Conservation (phyloP, 2,888 invertebrate species). For the Ophioninae sp. region DNA sequence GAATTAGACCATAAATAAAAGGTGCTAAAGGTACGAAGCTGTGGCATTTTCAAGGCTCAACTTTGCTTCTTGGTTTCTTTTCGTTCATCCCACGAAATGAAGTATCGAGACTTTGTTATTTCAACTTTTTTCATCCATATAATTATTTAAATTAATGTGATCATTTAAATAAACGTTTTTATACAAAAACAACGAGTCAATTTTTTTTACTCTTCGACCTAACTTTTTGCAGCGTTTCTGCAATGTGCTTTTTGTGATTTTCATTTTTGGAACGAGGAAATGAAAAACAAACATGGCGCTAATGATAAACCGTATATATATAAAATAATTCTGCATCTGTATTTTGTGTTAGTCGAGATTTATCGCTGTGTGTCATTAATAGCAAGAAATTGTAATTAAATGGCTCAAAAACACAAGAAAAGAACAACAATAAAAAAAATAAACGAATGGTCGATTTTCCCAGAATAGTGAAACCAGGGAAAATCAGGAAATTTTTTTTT, state of each 20-base stretch:
- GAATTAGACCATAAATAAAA: constrained; percentile 1
- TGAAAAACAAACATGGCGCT: not conserved
- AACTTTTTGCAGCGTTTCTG: constrained; percentile 22
- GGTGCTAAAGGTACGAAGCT: not conserved
- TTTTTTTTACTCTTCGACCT: not conserved
- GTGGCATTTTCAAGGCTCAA: not conserved
- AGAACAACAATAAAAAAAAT: constrained; percentile 70
- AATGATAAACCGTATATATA: not conserved
- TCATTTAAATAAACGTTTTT: not conserved
- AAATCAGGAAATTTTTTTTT: constrained; percentile 67
- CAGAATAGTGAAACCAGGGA: constrained; percentile 65
- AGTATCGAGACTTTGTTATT: not conserved
- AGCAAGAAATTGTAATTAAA: constrained; percentile 12
- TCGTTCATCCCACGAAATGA: constrained; percentile 3
- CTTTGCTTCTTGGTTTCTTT: not conserved
- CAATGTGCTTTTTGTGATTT: constrained; percentile 7
- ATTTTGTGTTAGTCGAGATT: constrained; percentile 41
- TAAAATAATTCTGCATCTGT: constrained; percentile 2
- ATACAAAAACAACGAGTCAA: constrained; percentile 2
- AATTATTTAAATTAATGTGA: not conserved
- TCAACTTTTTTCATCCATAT: not conserved
- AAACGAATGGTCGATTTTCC: constrained; percentile 68
- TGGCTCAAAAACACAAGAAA: constrained; percentile 72
- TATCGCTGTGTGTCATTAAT: constrained; percentile 35
- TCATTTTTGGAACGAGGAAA: not conserved